These are phyloP conservation scores for Chloropsis hardwickii DNA, from an alignment of 2,113 vertebrate genomes.

Conservation along the genomic window DNA sequence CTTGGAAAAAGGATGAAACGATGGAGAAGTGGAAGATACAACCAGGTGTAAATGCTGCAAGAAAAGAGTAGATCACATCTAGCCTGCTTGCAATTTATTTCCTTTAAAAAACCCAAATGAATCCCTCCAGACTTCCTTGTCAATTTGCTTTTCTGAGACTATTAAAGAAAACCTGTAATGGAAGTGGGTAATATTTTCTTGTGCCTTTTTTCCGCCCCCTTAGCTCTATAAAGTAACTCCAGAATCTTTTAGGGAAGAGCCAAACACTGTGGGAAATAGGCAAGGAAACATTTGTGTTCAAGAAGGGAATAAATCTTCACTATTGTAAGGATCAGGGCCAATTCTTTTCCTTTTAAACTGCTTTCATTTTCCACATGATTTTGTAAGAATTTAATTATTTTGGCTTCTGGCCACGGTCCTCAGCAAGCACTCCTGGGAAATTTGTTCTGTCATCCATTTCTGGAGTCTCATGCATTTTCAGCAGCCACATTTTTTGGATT, in stretches of 20 bases:
- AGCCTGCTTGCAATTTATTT: background rate
- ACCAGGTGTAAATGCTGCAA: background rate
- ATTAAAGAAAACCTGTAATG: background rate
- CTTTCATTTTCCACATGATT: background rate
- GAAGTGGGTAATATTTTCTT: background rate
- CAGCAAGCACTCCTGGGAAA: background rate
- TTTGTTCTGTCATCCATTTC: background rate
- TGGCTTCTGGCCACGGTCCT: background rate
- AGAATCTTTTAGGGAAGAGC: background rate
- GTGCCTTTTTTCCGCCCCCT: accelerated
- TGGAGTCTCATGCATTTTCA: background rate
- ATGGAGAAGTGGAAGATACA: background rate
- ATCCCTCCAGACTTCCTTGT: background rate
- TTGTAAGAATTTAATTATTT: slow-evolving; percentile 10
- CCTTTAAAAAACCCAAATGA: background rate
- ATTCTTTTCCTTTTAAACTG: background rate
- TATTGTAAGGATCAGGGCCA: background rate
- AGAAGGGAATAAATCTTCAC: background rate
- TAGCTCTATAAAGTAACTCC: background rate
- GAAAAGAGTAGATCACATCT: background rate
- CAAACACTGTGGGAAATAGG: background rate
- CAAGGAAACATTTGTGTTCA: background rate
- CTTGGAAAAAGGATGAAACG: background rate
- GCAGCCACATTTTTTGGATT: background rate
- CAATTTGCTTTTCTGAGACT: background rate